Base-by-base conservation (phyloP, 2,797 vertebrate species). In the Argya squamiceps region DNA sequence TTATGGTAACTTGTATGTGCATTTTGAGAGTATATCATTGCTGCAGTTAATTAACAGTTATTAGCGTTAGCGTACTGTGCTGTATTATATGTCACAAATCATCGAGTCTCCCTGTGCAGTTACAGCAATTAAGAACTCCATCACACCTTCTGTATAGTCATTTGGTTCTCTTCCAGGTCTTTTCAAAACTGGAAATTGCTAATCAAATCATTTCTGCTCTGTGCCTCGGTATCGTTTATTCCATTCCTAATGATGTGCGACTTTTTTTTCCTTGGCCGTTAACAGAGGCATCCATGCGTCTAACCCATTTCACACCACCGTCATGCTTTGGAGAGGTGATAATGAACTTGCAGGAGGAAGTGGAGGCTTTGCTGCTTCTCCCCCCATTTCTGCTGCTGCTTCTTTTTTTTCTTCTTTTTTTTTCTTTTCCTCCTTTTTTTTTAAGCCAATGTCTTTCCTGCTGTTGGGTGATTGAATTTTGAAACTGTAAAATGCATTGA, bases 11-110 rank as follows among this genome's bases (percentile, higher is more conserved):
- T 98, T 97, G 97, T 98, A 98, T 98, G 97, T 98, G 98, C 98
- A 98, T 98, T 98, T 98, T 98, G 98, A 98, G 98, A 98, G 98
- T 98, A 98, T 98, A 98, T 99, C 98, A 98, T 98, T 98, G 98
- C 98, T 98, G 98, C 99, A 99, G 98, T 99, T 99, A 99, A 99
- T 99, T 99, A 99, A 99, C 99, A 99, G 99, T 99, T 99, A 99
- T 99, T 99, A 99, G 99, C 98, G 98, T 99, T 99, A 98, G 98
- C 98, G 98, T 98, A 98, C 98, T 98, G 98, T 97, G 98, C 98
- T 98, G 98, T 98, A 98, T 99, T 99, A 99, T 98, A 98, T 99
- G 99, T 99, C 99, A 99, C 99, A 99, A 99, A 99, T 99, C 99
- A 99, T 99, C 99, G 98, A 98, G 98, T 99, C 99, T 99, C 99